phyloP scores from a whole-genome alignment of 2,797 vertebrate genomes.

The Natrix natrix region DNA sequence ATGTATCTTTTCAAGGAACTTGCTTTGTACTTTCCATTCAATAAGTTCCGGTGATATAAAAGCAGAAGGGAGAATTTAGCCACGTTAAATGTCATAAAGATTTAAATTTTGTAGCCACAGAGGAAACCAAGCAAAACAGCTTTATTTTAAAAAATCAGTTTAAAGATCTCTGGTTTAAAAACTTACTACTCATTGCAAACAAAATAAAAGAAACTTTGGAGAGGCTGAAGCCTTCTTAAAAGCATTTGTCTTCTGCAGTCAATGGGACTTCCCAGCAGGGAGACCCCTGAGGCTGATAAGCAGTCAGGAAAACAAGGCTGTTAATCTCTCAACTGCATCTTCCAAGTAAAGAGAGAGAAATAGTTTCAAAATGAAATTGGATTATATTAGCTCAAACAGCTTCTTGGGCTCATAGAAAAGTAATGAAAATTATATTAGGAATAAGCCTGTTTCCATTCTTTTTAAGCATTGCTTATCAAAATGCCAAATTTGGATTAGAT shows the following conservation, averaged over 20 bases:
- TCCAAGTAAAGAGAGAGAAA: slow-evolving; percentile 34
- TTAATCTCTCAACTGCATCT: slow-evolving; percentile 15
- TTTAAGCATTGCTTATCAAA: slow-evolving; percentile 37
- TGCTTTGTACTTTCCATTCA: not conserved
- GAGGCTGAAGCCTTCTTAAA: not conserved
- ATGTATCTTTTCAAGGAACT: not conserved
- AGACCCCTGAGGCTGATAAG: not conserved
- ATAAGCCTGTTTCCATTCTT: slow-evolving; percentile 27
- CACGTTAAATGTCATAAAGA: not conserved
- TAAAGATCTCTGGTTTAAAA: not conserved
- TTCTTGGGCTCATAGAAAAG: slow-evolving; percentile 38
- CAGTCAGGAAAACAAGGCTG: not conserved
- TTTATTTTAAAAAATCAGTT: not conserved
- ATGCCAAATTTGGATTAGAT: slow-evolving; percentile 36
- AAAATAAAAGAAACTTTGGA: not conserved
- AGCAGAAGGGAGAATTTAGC: not conserved
- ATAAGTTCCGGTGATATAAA: not conserved
- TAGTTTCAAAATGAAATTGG: slow-evolving; percentile 32
- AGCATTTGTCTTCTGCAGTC: not conserved
- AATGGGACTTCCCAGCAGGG: not conserved
- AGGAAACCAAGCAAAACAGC: not conserved
- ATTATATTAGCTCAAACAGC: not conserved
- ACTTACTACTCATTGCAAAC: not conserved
- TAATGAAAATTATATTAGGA: slow-evolving; percentile 17
- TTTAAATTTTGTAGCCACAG: not conserved